Evolutionary conservation across 2,797 vertebrate species (phyloP).

Genomic region (Tragopan temminckii): DNA sequence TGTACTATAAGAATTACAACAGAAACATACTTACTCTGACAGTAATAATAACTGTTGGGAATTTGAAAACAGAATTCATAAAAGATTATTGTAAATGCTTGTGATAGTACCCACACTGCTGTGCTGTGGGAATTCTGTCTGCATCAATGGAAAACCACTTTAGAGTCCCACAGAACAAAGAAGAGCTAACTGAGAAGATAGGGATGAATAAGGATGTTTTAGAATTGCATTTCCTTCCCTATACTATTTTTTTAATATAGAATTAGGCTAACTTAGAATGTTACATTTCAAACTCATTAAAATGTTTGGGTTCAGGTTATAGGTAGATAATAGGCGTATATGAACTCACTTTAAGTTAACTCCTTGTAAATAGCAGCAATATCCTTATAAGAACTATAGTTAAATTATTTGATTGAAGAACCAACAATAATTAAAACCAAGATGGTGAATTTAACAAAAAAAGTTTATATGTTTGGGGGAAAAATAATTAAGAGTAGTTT

Average conservation of each 20-base stretch:
- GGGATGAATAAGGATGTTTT: neutral
- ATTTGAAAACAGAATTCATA: neutral
- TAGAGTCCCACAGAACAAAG: neutral
- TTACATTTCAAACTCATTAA: neutral
- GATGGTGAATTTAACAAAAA: neutral
- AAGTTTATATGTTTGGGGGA: neutral
- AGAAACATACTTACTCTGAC: constrained; percentile 3
- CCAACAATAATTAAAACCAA: neutral
- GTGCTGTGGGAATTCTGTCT: neutral
- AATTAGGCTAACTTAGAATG: neutral
- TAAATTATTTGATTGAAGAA: neutral
- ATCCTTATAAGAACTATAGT: neutral
- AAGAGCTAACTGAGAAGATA: neutral
- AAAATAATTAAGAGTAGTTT: neutral
- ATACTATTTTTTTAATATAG: neutral
- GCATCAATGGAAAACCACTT: neutral
- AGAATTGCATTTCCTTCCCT: neutral
- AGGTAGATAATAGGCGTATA: neutral
- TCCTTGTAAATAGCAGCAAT: neutral
- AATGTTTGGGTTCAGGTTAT: neutral
- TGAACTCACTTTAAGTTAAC: neutral
- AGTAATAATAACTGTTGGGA: neutral
- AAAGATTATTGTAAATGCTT: neutral
- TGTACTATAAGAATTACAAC: neutral
- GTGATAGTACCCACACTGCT: neutral